phyloP scores from a whole-genome alignment of 2,113 vertebrate genomes.

The Lepus timidus region DNA sequence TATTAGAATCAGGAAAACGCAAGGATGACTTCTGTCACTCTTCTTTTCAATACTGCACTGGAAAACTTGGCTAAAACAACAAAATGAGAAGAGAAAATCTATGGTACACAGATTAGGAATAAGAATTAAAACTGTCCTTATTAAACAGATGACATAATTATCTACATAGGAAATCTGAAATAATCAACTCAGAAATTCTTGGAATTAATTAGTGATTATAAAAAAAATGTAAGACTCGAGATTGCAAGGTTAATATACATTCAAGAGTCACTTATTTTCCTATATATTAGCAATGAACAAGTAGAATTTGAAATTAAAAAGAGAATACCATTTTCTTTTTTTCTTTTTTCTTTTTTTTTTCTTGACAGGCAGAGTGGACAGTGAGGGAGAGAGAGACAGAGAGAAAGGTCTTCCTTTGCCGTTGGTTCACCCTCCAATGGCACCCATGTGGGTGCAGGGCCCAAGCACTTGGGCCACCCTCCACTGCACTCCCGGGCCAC shows the following conservation, averaged over 20 bases:
- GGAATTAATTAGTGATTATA: not conserved
- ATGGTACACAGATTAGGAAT: not conserved
- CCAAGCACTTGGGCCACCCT: too few species aligned
- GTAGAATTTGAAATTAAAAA: not conserved
- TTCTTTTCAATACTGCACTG: not conserved
- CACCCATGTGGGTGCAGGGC: too few species aligned
- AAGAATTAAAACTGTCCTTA: not conserved
- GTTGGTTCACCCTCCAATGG: too few species aligned
- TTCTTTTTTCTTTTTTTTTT: too few species aligned
- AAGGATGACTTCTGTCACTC: not conserved
- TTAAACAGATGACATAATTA: not conserved
- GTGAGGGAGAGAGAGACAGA: too few species aligned
- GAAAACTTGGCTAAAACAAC: not conserved
- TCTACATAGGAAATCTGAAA: not conserved
- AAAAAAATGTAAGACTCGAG: not conserved
- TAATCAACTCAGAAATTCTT: not conserved
- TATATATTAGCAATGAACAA: not conserved
- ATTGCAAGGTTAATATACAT: not conserved
- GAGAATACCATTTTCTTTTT: not conserved
- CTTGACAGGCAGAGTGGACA: too few species aligned
- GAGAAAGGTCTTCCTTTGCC: too few species aligned
- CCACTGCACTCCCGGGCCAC: too few species aligned
- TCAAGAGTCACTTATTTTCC: not conserved
- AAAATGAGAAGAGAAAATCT: not conserved
- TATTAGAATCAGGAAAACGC: not conserved